Evolutionary conservation across 2,888 invertebrate genomes (phyloP), one percentile per base, ranked within the genome.

Genomic region (Sthenelais limicola): DNA sequence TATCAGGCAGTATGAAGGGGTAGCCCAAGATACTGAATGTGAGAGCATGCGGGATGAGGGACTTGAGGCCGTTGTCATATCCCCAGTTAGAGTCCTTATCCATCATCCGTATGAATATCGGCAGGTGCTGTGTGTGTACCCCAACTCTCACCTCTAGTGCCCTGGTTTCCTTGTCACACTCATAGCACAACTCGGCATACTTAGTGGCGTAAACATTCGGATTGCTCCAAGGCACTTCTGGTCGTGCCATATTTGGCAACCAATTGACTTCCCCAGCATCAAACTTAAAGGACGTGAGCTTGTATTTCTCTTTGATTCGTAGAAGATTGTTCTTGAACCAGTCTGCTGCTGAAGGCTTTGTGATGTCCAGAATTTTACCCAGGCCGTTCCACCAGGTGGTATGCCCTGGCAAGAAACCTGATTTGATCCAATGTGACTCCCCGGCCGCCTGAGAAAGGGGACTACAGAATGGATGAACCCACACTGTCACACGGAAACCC

Each of bases 81-180:
- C 92, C 92, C 97, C 98, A 98, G 0, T 93, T 92, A 0, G 96
- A 95, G 74, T 94, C 93, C 72, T 95, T 93, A 0, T 94, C 93
- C 12, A 96, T 94, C 69, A 97, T 89, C n/a, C 85, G 78, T 2
- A 85, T 81, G 74, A 97, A 97, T 0, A 94, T 93, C 0, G 97
- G 96, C 0, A 94, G 93, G 68, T 92, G 91, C 0, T 97, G 97
- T 62, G 94, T 90, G 24, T 92, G 91, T 24, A 94, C 91, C 0
- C 96, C 96, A n/a, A 94, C 93, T 0, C 95, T 93, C 0, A 96
- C 94, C 0, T 96, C 97, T 78, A 96, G 93, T 79, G 91, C 89
- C 4, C 90, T 88, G 0, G 77, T 66, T 5, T 73, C 67, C 3
- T 54, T 76, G 74, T 85, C 85, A 7, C 83, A 76, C n/a, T 76